Evolutionary conservation across 1,140 invertebrate species (phyloP), one percentile per base, ranked within the genome.

Genomic region (Ceratosolen solmsi): DNA sequence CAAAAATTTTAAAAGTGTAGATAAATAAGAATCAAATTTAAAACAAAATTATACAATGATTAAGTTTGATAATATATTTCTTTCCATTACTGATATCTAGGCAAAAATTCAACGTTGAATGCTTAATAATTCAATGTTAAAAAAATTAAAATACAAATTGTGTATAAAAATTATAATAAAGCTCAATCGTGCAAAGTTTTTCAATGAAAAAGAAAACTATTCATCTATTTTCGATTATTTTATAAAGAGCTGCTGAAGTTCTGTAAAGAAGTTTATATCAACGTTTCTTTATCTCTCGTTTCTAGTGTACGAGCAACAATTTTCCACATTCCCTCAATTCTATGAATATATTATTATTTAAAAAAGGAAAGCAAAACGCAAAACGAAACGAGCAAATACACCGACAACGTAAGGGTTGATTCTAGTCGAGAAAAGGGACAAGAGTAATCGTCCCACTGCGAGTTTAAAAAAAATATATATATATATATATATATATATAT

Each of bases 381-480:
- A 68, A 68, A 78, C 15, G 25, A 68, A 78, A 78, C 20, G 46
- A 38, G 65, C 30, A 70, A 63, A n/a, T 49, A 63, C 15, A 74
- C 30, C 60, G n/a, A n/a, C n/a, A 80, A 30, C 30, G 25, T 33
- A 58, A 80, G 7, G 11, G 30, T 80, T 25, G 54, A 72, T 80
- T 80, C 68, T 80, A 72, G 54, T 80, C 70, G 41, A 60, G 20
- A 30, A 4, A 27, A 27, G 11, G 30, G 70, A 51, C 36, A 49
- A 51, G 72, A 51, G 51, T 38, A 38, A 27, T 41, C 51, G 33
- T 79, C n/a, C 51, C 51, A 20, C 56, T 71, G n/a, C 74, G 38
- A 78, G 58, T 38, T 70, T 75, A 73, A 75, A 76, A 2, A 75
- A 58, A 30, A 46, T 46, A 36, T n/a, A n/a, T n/a, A n/a, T n/a